These are phyloP conservation scores for Pogoniulus pusillus DNA, from an alignment of 2,797 vertebrate species.

Conservation along the genomic window DNA sequence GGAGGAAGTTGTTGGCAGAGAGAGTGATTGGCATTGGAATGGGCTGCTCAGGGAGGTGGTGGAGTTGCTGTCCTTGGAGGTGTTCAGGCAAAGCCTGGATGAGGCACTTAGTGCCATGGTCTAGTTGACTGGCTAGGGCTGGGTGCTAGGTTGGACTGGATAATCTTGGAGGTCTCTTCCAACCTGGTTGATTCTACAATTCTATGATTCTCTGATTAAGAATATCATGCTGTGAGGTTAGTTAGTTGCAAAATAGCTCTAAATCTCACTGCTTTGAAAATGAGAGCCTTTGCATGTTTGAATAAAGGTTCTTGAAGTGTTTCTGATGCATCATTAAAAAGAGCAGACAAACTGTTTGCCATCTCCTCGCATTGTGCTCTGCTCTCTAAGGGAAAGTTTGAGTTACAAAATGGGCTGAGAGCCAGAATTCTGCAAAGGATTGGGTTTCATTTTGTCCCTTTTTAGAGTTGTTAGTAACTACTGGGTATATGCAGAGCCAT, in stretches of 20 bases:
- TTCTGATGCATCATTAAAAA: constrained; percentile 17
- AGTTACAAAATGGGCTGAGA: not conserved
- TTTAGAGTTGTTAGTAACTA: not conserved
- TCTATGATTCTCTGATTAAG: too few relatives aligned
- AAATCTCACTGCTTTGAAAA: constrained; percentile 10
- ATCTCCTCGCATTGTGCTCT: not conserved
- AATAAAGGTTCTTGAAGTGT: not conserved
- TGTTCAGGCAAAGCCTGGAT: too few relatives aligned
- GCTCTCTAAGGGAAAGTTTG: constrained; percentile 28
- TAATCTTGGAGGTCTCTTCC: too few relatives aligned
- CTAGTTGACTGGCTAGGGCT: too few relatives aligned
- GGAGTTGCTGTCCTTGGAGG: too few relatives aligned
- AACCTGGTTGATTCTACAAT: too few relatives aligned
- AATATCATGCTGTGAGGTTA: not conserved
- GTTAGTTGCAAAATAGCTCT: not conserved
- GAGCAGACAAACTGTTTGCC: not conserved
- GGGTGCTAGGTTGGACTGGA: too few relatives aligned
- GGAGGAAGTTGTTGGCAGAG: too few relatives aligned
- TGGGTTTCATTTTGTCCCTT: constrained; percentile 10
- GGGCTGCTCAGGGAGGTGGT: too few relatives aligned
- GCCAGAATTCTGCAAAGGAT: not conserved
- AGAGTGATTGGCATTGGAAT: too few relatives aligned
- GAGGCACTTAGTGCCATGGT: too few relatives aligned
- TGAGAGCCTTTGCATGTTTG: not conserved
- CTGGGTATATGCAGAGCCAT: not conserved